phyloP scores from a whole-genome alignment of 2,888 invertebrate genomes.

The Cryptus viduatorius region DNA sequence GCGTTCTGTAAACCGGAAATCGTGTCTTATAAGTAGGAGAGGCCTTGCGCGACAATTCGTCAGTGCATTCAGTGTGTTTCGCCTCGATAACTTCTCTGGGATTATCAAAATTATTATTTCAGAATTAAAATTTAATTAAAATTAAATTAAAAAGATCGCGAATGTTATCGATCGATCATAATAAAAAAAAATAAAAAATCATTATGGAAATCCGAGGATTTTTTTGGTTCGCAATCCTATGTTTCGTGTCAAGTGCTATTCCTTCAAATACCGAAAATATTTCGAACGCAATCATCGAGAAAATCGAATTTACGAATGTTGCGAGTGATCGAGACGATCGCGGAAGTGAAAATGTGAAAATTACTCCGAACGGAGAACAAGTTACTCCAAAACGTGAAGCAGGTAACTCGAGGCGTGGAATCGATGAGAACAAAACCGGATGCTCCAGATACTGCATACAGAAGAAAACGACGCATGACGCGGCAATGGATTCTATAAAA shows the following conservation, averaged over 20 bases:
- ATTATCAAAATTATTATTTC: neutral
- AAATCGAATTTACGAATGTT: neutral
- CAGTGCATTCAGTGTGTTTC: conserved; percentile 44
- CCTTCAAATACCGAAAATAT: conserved; percentile 25
- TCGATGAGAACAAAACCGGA: conserved; percentile 31
- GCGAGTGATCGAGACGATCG: conserved; percentile 26
- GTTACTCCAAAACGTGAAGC: conserved; percentile 24
- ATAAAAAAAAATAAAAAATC: conserved; percentile 9
- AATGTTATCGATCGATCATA: neutral
- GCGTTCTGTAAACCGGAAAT: conserved; percentile 66
- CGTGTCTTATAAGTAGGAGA: conserved; percentile 74
- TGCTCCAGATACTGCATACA: conserved; percentile 61
- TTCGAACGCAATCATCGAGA: neutral
- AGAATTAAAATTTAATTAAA: neutral
- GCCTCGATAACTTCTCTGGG: neutral
- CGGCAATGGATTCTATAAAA: conserved; percentile 29
- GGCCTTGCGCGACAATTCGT: conserved; percentile 27
- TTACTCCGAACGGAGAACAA: neutral
- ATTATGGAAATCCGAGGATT: conserved; percentile 19
- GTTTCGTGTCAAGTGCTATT: conserved; percentile 38
- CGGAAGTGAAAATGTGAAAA: conserved; percentile 22
- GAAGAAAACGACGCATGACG: neutral
- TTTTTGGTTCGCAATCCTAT: conserved; percentile 30
- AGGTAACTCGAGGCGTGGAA: conserved; percentile 18
- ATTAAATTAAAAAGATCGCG: neutral